Conservation (phyloP, 2,888 invertebrate species). For the Dasysyrphus tricinctus region DNA sequence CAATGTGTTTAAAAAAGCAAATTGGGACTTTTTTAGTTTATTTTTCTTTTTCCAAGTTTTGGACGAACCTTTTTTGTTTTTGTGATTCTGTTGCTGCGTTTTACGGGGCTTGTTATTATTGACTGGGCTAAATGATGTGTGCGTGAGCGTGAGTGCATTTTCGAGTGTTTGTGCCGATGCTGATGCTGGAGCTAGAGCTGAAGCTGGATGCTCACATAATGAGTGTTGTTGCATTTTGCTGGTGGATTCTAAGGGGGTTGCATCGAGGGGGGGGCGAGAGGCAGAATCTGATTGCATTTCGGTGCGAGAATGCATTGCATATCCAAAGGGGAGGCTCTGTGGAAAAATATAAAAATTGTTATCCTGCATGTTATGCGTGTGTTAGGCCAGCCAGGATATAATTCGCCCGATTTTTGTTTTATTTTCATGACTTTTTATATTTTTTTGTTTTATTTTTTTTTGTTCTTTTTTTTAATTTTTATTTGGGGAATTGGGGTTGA, state of each 20-base stretch:
- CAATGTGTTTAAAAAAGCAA: slow-evolving; percentile 76
- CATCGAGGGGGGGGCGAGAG: background rate
- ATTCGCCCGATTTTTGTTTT: slow-evolving; percentile 48
- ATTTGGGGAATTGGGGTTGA: slow-evolving; percentile 45
- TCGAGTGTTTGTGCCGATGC: slow-evolving; percentile 69
- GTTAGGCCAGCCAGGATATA: slow-evolving; percentile 73
- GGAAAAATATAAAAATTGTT: slow-evolving; percentile 73
- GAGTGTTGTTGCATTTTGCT: slow-evolving; percentile 65
- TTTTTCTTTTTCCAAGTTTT: slow-evolving; percentile 38
- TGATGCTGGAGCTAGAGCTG: background rate
- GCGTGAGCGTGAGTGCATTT: slow-evolving; percentile 75
- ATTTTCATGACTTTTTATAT: background rate
- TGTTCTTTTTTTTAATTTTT: background rate
- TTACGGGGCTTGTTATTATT: slow-evolving; percentile 74
- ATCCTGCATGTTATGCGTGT: slow-evolving; percentile 72
- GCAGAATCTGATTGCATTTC: slow-evolving; percentile 10
- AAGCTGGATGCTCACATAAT: slow-evolving; percentile 60
- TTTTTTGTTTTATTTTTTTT: slow-evolving; percentile 22
- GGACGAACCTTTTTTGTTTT: slow-evolving; percentile 41
- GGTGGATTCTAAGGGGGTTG: background rate
- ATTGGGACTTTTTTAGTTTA: slow-evolving; percentile 58
- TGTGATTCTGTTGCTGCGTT: slow-evolving; percentile 58
- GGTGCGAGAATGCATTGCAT: slow-evolving; percentile 16
- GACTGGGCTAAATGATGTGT: slow-evolving; percentile 77
- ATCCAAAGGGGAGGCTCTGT: slow-evolving; percentile 26